These are phyloP conservation scores for Phodopus roborovskii DNA, from an alignment of 2,113 vertebrate genomes.

Conservation along the genomic window DNA sequence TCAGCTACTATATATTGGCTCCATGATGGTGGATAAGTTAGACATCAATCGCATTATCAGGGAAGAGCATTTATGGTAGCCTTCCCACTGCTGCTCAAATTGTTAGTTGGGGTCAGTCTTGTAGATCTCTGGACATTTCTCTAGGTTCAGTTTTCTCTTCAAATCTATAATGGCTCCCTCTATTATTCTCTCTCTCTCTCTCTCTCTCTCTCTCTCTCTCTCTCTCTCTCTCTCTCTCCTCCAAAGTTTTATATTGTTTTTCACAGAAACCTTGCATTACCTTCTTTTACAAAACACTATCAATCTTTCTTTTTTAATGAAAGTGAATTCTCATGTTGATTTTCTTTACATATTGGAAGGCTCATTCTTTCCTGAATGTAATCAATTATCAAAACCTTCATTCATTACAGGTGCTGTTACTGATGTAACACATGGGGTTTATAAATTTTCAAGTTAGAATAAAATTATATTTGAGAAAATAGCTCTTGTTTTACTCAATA, in stretches of 20 bases:
- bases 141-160: too few relatives aligned
- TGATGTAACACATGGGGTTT: slow-evolving; percentile 36
- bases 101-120: too few relatives aligned
- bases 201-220: too few relatives aligned
- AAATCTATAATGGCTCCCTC: too few relatives aligned
- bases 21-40: too few relatives aligned
- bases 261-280: background rate
- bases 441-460: slow-evolving; percentile 65
- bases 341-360: background rate
- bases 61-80: too few relatives aligned
- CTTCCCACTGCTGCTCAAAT: too few relatives aligned
- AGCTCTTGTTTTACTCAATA: slow-evolving; percentile 59
- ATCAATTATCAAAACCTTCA: background rate
- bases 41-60: too few relatives aligned
- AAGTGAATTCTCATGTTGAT: slow-evolving; percentile 2
- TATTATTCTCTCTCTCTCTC: too few relatives aligned
- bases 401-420: background rate
- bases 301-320: background rate
- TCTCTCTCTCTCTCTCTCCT: too few relatives aligned
- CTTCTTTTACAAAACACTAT: background rate
- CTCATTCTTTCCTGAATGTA: slow-evolving; percentile 2
- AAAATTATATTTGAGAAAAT: slow-evolving; percentile 68
- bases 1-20: too few relatives aligned
- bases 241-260: background rate
- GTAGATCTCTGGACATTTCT: too few relatives aligned